Base-by-base conservation (phyloP, 2,797 vertebrate species). In the Eospalax fontanierii region DNA sequence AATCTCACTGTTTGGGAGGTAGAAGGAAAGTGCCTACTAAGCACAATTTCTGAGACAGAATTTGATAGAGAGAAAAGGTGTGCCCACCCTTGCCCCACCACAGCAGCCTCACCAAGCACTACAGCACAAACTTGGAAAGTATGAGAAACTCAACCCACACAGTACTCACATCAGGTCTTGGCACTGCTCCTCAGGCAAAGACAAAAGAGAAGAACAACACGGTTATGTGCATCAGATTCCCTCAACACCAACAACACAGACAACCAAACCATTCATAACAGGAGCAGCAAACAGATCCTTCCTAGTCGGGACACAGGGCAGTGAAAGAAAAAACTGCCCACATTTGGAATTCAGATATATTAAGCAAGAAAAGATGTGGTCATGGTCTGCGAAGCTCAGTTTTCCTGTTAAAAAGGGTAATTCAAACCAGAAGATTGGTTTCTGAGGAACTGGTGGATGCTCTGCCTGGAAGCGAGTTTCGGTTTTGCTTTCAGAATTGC, bases 401-500 rank as follows among this genome's bases (percentile, higher is more conserved):
- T 90, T 96, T 78, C 87, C 92, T 3, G n/a, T 57, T 30, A 59
- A 93, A 93, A 22, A n/a, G 59, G 33, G 26, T 63, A n/a, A 88
- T 59, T 94, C 26, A 96, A 65, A 74, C 15, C 73, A 73, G 73
- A 95, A 91, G 63, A 26, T 65, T 61, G 28, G 4, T 10, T 46
- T 79, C 35, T 93, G 65, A 79, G 91, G 87, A 95, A 96, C 73
- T 87, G 16, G 46, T 1, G 40, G 18, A 73, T 40, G 15, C 43
- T 54, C 22, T 65, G 16, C 59, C 70, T 65, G 61, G 33, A 50
- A 43, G 43, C n/a, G 82, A 78, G 43, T 91, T 97, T 95, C 40
- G 63, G 50, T 97, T 94, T 97, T 84, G n/a, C 84, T 97, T 97
- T 97, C 28, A 70, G 24, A 24, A 9, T 71, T 6, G 2, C n/a